Conservation (phyloP, 2,888 invertebrate genomes). For the Phoenoteleia sp. region DNA sequence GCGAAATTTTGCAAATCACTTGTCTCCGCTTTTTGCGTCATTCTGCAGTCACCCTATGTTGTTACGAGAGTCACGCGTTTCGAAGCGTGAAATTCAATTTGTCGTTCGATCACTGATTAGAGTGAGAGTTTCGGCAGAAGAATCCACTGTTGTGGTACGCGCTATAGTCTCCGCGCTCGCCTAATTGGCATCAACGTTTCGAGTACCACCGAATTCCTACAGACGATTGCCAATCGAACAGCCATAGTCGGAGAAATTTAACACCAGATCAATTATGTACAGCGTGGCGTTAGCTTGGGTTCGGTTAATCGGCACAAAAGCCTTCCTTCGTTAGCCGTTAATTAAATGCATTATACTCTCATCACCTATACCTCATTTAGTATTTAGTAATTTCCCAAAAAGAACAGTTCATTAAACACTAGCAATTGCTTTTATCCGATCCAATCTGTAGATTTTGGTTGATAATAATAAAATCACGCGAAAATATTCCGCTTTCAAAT, state of each 20-base stretch:
- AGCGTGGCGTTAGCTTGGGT: background rate
- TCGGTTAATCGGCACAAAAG: conserved; percentile 56
- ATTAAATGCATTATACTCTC: conserved; percentile 25
- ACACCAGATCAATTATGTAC: conserved; percentile 56
- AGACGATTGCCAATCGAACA: conserved; percentile 65
- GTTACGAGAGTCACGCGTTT: conserved; percentile 68
- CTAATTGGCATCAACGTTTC: conserved; percentile 70
- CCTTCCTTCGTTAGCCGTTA: conserved; percentile 39
- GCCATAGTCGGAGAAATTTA: conserved; percentile 51
- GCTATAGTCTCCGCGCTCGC: conserved; percentile 36
- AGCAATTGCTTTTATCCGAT: no score
- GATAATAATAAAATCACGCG: no score
- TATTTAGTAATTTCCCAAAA: background rate
- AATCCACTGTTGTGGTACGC: conserved; percentile 65
- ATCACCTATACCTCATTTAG: background rate
- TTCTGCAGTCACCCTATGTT: conserved; percentile 64
- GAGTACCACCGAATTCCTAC: conserved; percentile 58
- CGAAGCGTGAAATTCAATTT: conserved; percentile 71
- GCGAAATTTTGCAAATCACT: conserved; percentile 62
- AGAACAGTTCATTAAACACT: no score
- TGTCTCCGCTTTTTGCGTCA: conserved; percentile 67
- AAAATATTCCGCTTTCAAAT: no score
- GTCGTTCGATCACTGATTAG: conserved; percentile 70
- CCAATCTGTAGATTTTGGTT: no score
- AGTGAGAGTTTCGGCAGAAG: conserved; percentile 67